Evolutionary conservation across 2,113 vertebrate genomes (phyloP).

Genomic region (Pteronura brasiliensis): DNA sequence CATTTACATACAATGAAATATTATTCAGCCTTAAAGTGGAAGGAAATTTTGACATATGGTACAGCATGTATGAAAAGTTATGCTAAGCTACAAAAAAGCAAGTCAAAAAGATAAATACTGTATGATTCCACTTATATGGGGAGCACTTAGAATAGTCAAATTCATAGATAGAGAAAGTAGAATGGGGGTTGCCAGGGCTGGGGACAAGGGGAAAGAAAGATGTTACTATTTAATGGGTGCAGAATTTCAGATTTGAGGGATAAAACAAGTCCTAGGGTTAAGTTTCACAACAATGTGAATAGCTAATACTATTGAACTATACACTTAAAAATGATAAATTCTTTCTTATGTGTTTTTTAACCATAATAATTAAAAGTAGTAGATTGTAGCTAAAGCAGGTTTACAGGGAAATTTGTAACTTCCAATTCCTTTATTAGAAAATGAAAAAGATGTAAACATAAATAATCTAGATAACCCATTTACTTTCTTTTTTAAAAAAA

Average conservation of each 20-base stretch:
- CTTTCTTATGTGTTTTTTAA: background rate
- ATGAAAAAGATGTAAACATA: background rate
- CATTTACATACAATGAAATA: background rate
- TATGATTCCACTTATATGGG: background rate
- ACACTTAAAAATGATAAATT: background rate
- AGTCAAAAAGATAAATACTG: background rate
- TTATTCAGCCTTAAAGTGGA: background rate
- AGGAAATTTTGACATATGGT: background rate
- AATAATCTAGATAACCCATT: background rate
- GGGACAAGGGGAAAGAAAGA: background rate
- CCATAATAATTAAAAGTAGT: background rate
- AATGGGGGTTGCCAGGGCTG: background rate
- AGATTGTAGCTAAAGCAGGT: background rate
- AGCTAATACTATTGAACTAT: background rate
- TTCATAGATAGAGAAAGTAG: background rate
- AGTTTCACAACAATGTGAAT: background rate
- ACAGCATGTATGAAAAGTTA: background rate
- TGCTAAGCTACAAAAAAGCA: background rate
- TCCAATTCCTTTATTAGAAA: background rate
- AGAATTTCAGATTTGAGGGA: background rate
- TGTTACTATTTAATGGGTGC: background rate
- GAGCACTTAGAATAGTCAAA: background rate
- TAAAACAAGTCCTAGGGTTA: background rate
- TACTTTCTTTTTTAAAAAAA: background rate
- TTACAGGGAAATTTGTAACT: background rate